Evolutionary conservation across 2,797 vertebrate species (phyloP).

Genomic region (Coracias cyanogaster): DNA sequence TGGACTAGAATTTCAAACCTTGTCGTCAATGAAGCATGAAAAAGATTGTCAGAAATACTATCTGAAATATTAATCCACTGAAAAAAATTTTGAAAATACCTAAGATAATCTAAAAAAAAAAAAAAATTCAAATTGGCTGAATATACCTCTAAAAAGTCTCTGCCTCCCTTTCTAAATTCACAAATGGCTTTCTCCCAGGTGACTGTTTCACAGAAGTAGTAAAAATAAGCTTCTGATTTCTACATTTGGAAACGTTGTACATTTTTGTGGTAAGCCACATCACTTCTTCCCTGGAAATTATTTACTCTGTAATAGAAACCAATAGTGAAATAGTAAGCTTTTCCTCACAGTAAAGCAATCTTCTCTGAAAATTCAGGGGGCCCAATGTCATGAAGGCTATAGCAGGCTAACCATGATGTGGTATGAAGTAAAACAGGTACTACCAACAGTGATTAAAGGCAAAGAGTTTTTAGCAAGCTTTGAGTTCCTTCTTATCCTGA

Average conservation of each 20-base stretch:
- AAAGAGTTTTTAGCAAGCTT: background rate
- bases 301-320: slow-evolving; percentile 48
- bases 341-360: slow-evolving; percentile 6
- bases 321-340: slow-evolving; percentile 56
- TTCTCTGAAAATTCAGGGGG: slow-evolving; percentile 46
- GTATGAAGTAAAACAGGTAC: background rate
- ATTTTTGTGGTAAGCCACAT: slow-evolving; percentile 54
- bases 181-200: slow-evolving; percentile 24
- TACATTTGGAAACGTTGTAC: slow-evolving; percentile 8
- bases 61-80: slow-evolving; percentile 71
- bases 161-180: slow-evolving; percentile 4
- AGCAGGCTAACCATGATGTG: background rate
- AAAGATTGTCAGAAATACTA: slow-evolving; percentile 77
- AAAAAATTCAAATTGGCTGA: slow-evolving; percentile 50
- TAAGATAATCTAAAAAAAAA: slow-evolving; percentile 51
- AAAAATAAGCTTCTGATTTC: slow-evolving; percentile 40
- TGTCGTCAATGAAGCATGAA: slow-evolving; percentile 70
- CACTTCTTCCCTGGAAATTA: slow-evolving; percentile 54
- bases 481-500: background rate
- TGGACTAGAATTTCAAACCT: slow-evolving; percentile 58
- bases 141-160: slow-evolving; percentile 9
- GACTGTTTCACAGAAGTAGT: slow-evolving; percentile 31
- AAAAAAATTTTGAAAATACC: slow-evolving; percentile 52
- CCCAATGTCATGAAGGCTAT: background rate
- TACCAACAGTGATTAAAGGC: background rate